Percentiles rank a stretch among this genome's conserved stretches.
Conservation (phyloP, 2,888 invertebrate genomes). For the Spilosoma lubricipeda region DNA sequence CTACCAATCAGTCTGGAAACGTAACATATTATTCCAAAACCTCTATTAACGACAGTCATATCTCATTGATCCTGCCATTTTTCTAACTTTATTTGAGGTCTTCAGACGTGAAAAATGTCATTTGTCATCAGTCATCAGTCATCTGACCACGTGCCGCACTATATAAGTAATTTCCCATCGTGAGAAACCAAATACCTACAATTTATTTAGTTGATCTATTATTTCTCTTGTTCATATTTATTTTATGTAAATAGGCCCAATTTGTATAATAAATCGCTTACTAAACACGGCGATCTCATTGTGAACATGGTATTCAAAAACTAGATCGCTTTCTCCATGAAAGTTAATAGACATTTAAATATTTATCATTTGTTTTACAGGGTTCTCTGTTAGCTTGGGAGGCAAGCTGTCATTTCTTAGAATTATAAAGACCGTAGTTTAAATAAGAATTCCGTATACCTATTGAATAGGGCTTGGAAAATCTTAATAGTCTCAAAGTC, state of each 20-base stretch:
- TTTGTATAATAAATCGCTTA: slow-evolving; percentile 1
- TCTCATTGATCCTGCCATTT: too few relatives aligned
- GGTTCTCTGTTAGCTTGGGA: background rate
- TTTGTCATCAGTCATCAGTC: accelerated
- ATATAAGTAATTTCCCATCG: background rate
- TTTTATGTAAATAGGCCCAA: slow-evolving; percentile 9
- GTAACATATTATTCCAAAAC: too few relatives aligned
- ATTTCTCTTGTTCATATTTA: background rate
- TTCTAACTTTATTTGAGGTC: too few relatives aligned
- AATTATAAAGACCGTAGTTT: background rate
- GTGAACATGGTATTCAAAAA: background rate
- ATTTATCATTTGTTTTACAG: background rate
- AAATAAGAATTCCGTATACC: background rate
- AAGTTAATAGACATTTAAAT: slow-evolving; percentile 15
- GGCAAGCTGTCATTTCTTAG: background rate
- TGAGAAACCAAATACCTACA: background rate
- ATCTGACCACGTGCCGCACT: background rate
- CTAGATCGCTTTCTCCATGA: slow-evolving; percentile 19
- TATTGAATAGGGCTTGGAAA: background rate
- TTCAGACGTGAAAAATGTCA: too few relatives aligned
- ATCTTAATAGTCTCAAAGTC: too few relatives aligned
- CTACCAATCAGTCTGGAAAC: too few relatives aligned
- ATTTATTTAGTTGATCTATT: background rate
- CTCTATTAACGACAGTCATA: too few relatives aligned
- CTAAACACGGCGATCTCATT: slow-evolving; percentile 1